Percentiles rank a stretch among this genome's conserved stretches.
These are phyloP conservation scores for Pipra filicauda DNA, from an alignment of 2,113 vertebrate genomes.

Conservation along the genomic window DNA sequence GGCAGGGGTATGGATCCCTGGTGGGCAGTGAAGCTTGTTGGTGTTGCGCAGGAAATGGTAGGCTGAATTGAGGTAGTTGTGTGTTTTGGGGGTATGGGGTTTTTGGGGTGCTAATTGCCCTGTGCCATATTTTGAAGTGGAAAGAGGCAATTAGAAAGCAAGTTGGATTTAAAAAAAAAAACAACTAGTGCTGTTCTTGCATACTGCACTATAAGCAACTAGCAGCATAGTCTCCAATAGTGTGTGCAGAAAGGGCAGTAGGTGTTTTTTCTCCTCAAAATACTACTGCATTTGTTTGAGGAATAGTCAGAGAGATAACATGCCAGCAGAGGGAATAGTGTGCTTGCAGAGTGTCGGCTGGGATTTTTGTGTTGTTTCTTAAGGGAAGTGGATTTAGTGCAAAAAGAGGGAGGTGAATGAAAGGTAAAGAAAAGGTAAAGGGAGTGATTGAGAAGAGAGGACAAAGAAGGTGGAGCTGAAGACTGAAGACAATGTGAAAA, in stretches of 20 bases:
- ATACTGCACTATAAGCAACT: background rate
- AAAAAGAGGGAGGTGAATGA: background rate
- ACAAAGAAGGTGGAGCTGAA: background rate
- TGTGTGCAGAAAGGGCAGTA: background rate
- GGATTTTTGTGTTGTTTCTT: background rate
- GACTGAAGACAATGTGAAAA: background rate
- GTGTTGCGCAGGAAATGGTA: background rate
- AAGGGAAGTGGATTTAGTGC: background rate
- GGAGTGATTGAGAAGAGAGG: background rate
- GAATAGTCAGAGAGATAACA: background rate
- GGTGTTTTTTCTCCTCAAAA: background rate
- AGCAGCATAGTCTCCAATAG: background rate
- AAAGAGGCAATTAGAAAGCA: background rate
- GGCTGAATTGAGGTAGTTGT: background rate
- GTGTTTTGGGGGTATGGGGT: fast-evolving
- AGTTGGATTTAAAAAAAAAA: background rate
- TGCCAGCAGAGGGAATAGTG: background rate
- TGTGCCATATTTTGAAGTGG: background rate
- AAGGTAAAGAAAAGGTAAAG: background rate
- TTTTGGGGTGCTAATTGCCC: background rate
- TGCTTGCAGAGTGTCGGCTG: background rate
- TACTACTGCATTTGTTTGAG: background rate
- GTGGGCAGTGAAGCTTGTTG: background rate
- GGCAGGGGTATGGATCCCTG: fast-evolving
- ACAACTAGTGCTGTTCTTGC: background rate